Base-by-base conservation (phyloP, 2,888 invertebrate species). In the Artemia sinica region DNA sequence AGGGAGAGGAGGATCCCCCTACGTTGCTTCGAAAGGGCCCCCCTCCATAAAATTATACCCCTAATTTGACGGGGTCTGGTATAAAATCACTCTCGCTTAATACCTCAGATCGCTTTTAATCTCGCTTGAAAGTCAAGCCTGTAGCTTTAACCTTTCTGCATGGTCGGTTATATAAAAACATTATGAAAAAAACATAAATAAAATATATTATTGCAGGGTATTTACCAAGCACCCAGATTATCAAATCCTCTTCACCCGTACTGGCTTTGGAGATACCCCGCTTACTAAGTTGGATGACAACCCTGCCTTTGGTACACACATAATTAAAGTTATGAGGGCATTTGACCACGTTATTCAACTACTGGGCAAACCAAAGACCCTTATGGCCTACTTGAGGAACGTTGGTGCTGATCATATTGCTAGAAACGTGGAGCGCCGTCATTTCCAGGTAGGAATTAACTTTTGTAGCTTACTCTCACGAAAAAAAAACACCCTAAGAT, bases 181-280 rank as follows among this genome's bases (percentile, higher is more conserved):
- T 28, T 28, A 4, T 4, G 4, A 28, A 28, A 28, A 28, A 28
- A 28, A 1, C 1, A 2, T 2, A 28, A 28, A 2, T 28, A 28
- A 28, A 28, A 28, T 28, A 28, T 28, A 28, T 28, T 28, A 14
- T 58, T 9, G 8, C 18, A 58, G 58, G 14, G 18, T 58, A n/a
- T 58, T 58, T 18, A 18, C 58, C n/a, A n/a, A 18, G 14, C 58
- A 58, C 58, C 58, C 58, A 58, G 58, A 58, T 18, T 58, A 14
- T 18, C 58, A 58, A 18, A 18, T 18, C 8, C 58, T 58, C 14
- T 58, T 58, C 58, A 58, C 58, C 58, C 8, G 58, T 9, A 18
- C 18, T 58, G 58, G 58, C 18, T 58, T 58, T 9, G 58, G 58
- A n/a, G 58, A n/a, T 58, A 18, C n/a, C 10, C 14, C 58, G 8